Evolutionary conservation across 2,888 invertebrate species (phyloP).

Genomic region (Steinernema carpocapsae): DNA sequence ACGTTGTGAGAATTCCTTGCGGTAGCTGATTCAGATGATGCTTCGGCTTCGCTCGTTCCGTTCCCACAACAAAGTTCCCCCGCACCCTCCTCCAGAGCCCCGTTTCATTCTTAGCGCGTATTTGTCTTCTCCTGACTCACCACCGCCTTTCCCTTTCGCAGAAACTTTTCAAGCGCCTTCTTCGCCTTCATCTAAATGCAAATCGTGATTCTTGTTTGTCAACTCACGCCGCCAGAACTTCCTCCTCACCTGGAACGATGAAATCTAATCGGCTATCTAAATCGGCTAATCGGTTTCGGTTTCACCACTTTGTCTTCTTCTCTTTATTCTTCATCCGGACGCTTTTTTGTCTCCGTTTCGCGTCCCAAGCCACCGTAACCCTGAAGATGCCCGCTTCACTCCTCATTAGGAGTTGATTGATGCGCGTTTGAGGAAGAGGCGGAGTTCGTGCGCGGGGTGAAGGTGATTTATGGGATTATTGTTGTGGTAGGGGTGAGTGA

Average conservation of each 20-base stretch:
- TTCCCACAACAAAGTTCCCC: constrained; percentile 22
- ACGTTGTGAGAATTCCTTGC: neutral
- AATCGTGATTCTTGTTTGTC: constrained; percentile 10
- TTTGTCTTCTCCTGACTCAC: constrained; percentile 27
- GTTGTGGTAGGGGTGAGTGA: neutral
- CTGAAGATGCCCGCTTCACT: neutral
- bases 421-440: too few relatives aligned
- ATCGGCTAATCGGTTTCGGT: constrained; percentile 33
- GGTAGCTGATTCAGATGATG: constrained; percentile 1
- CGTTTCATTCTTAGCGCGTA: neutral
- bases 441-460: too few relatives aligned
- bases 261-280: constrained; percentile 17
- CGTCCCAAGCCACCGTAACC: neutral
- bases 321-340: neutral
- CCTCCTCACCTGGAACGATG: constrained; percentile 21
- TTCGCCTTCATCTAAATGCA: constrained; percentile 27
- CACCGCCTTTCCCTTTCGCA: constrained; percentile 13
- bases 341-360: neutral
- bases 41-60: neutral
- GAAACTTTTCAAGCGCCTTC: constrained; percentile 13
- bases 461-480: too few relatives aligned
- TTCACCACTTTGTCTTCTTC: neutral
- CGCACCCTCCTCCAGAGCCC: neutral
- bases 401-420: too few relatives aligned
- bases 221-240: neutral